Base-by-base conservation (phyloP, 2,888 invertebrate species). In the Altica lythri region DNA sequence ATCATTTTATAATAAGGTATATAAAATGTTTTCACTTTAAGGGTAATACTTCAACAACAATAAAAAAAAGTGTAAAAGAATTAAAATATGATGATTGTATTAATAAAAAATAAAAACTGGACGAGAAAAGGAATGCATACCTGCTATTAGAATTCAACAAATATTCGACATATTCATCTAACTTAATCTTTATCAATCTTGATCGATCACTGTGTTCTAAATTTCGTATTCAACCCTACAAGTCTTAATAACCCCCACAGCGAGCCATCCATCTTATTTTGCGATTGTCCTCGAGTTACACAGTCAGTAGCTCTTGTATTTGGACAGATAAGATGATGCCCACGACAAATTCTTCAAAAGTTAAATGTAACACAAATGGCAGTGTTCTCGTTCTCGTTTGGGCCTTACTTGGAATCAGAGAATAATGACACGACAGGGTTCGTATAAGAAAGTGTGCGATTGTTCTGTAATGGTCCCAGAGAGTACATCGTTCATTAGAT, bases 401-500 rank as follows among this genome's bases (percentile, higher is more conserved):
- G n/a, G 42, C 38, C 38, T 53, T 60, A 57, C 57, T 55, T 46
- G 55, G 57, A 60, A 59, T 42, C 53, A 34, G 29, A 48, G 53
- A 59, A 57, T 57, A 53, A 52, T 34, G 50, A 44, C 53, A 40
- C 47, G 53, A 53, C 51, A 51, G 34, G 51, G 45, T 38, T 40
- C 52, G 47, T 30, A 43, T 46, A 55, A 57, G 49, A 60, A 59
- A 60, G 59, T 50, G 53, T 53, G n/a, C n/a, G 58, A 60, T 60
- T 56, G 52, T 54, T 51, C 55, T 30, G 34, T 63, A 61, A 60
- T 61, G 62, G 61, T 61, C 61, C 65, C 64, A 47, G 53, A 54
- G 60, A 63, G 62, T 57, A 61, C 56, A 65, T 67, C 67, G 67
- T 53, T 67, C 65, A 67, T 65, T 64, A 59, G 45, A 57, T 40